Base-by-base conservation (phyloP, 2,113 vertebrate species). In the Mustela lutreola region DNA sequence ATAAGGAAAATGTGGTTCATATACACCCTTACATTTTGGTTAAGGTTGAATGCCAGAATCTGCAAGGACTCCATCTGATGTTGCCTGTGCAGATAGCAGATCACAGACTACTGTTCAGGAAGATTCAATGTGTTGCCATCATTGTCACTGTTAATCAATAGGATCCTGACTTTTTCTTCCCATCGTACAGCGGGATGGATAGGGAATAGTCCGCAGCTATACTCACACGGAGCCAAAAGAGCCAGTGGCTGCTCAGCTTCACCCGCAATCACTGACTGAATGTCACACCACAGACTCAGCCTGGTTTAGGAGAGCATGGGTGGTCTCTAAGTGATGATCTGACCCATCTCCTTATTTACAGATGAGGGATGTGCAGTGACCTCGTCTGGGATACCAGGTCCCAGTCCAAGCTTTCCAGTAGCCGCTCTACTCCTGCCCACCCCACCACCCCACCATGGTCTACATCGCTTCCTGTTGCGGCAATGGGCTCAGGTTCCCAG, bases 391-490 rank as follows among this genome's bases (percentile, higher is more conserved):
- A 22, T 12, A 22, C 28, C 18, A 14, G 39, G 15, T 31, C 11
- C 21, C 5, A 12, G 2, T n/a, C 33, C 10, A 53, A 24, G 1
- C 7, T 71, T 79, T 16, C 45, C 28, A 4, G n/a, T 11, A 85
- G 62, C 5, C 18, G 9, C 45, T 53, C 24, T 4, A 0, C 28
- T 14, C 28, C 62, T 16, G 8, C 28, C 56, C 26, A 28, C 26
- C 28, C 62, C 63, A 3, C 6, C 14, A 2, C 42, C 7, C 14
- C 28, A 8, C 14, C 28, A 8, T 1, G 1, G 12, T 8, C 8
- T n/a, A 1, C 2, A 12, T 21, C 15, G 0, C 33, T 62, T 73
- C 33, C 15, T 18, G 4, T 36, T 16, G 1, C 8, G 7, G 3
- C 5, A 48, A 73, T 19, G 36, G 21, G 15, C 36, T 93, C 45